These are phyloP conservation scores for Gonioctena quinquepunctata DNA, from an alignment of 1,140 invertebrate genomes.

Conservation along the genomic window DNA sequence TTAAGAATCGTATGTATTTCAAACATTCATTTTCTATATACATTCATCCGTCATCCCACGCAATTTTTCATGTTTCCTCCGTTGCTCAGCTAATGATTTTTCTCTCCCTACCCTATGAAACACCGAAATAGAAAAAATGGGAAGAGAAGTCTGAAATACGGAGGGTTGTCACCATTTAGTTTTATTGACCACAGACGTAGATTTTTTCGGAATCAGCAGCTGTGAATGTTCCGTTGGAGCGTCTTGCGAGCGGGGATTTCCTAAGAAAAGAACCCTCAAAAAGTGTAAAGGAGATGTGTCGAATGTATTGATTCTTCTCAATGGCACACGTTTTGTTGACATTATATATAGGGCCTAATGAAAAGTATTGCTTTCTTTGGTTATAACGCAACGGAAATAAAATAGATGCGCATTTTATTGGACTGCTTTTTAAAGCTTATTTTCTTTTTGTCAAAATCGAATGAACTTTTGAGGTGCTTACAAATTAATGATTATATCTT, in stretches of 20 bases:
- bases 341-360: background rate
- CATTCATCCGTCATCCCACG: background rate
- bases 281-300: conserved; percentile 41
- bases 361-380: background rate
- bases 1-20: too few species aligned
- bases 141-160: conserved; percentile 40
- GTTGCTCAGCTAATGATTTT: conserved; percentile 18
- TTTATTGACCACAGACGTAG: conserved; percentile 53
- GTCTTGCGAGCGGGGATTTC: conserved; percentile 26
- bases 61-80: conserved; percentile 18
- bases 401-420: too few species aligned
- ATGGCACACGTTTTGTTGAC: conserved; percentile 24
- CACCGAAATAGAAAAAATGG: conserved; percentile 16
- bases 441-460: too few species aligned
- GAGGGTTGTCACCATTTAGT: conserved; percentile 50
- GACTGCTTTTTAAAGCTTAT: too few species aligned
- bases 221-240: conserved; percentile 46
- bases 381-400: background rate
- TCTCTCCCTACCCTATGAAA: background rate
- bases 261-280: conserved; percentile 27
- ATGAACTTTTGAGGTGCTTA: too few species aligned
- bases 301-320: conserved; percentile 36
- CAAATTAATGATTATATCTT: too few species aligned
- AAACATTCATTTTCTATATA: background rate
- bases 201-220: conserved; percentile 45